Percentiles rank a stretch among this genome's conserved stretches.
phyloP scores from a whole-genome alignment of 2,888 invertebrate genomes.

The Eristalinus aeneus region DNA sequence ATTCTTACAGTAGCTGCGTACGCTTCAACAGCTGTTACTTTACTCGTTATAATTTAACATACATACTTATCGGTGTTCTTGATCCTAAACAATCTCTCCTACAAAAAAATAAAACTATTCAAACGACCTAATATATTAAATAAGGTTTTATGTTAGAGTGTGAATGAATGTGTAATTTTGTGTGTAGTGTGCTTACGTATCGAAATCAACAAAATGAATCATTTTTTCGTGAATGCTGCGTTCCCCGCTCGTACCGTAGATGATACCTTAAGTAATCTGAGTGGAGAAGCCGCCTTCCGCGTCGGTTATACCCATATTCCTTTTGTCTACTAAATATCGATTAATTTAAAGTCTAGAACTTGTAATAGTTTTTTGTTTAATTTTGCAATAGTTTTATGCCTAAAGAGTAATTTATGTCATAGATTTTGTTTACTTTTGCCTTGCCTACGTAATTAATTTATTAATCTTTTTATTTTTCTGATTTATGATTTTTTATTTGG shows the following conservation, averaged over 20 bases:
- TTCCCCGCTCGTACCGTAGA: background rate
- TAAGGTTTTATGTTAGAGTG: background rate
- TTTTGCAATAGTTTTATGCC: slow-evolving; percentile 60
- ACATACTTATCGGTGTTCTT: slow-evolving; percentile 36
- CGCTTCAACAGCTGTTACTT: background rate
- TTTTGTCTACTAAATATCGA: slow-evolving; percentile 25
- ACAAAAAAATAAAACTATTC: background rate
- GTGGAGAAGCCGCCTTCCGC: slow-evolving; percentile 1
- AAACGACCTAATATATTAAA: background rate
- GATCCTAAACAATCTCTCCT: slow-evolving; percentile 9
- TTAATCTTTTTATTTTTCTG: background rate
- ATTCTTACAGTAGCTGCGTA: slow-evolving; percentile 22
- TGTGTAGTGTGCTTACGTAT: background rate
- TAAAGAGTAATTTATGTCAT: slow-evolving; percentile 39
- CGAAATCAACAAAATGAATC: background rate
- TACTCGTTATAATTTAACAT: slow-evolving; percentile 1
- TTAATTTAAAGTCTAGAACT: slow-evolving; percentile 48
- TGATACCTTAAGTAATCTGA: background rate
- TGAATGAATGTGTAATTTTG: background rate
- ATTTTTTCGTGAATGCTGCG: background rate
- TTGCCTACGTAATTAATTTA: background rate
- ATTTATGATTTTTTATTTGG: slow-evolving; percentile 25
- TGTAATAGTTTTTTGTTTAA: slow-evolving; percentile 40
- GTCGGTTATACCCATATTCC: background rate
- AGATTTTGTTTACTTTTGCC: background rate